These are phyloP conservation scores for Drosophila kuntzei DNA, from an alignment of 2,888 invertebrate species.

Conservation along the genomic window DNA sequence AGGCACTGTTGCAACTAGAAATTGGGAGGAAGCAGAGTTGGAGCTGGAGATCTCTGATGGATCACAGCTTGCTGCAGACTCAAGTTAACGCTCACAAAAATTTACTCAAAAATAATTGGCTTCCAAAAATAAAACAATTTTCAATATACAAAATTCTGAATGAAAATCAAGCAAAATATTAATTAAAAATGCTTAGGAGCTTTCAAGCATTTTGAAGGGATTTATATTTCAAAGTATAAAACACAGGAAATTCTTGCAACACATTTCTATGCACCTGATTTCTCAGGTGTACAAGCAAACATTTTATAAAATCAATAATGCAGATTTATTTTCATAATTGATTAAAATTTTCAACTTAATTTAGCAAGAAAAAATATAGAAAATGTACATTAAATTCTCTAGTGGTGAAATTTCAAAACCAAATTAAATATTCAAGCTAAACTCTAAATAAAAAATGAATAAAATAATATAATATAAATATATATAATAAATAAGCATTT, in stretches of 20 bases:
- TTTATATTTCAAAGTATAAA: background rate
- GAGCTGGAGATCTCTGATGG: conserved; percentile 20
- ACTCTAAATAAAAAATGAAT: background rate
- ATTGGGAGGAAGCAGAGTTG: background rate
- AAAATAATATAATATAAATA: too few species aligned
- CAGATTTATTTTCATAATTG: too few species aligned
- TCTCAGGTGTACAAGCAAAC: too few species aligned
- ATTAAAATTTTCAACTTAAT: too few species aligned
- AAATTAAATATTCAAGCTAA: background rate
- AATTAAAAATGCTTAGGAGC: conserved; percentile 6
- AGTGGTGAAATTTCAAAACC: too few species aligned
- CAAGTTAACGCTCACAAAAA: conserved; percentile 34
- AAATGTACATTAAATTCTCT: too few species aligned
- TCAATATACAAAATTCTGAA: conserved; percentile 6
- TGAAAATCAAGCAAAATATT: conserved; percentile 4
- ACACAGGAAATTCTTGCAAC: background rate
- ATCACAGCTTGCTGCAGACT: conserved; percentile 30
- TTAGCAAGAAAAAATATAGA: too few species aligned
- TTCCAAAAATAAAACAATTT: conserved; percentile 10
- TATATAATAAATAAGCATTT: too few species aligned
- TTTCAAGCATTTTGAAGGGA: background rate
- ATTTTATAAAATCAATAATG: too few species aligned
- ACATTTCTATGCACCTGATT: background rate
- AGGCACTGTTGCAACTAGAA: background rate
- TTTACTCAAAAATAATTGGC: conserved; percentile 27